Evolutionary conservation across 2,888 invertebrate species (phyloP).

Genomic region (Idaea straminata): DNA sequence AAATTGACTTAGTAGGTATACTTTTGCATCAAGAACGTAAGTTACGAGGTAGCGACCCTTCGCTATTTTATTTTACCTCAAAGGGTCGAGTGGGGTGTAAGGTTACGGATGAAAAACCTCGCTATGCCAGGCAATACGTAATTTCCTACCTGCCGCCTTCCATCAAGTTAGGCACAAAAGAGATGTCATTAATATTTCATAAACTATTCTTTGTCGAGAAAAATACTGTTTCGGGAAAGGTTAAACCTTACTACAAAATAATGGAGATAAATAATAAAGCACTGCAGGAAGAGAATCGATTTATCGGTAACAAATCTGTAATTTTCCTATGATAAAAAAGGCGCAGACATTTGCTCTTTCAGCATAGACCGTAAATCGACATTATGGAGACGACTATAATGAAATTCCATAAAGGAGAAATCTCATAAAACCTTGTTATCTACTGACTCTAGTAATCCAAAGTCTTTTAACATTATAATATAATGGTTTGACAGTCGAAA

Average conservation of each 20-base stretch:
- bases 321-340: neutral
- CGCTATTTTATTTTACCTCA: constrained; percentile 31
- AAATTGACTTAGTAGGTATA: constrained; percentile 28
- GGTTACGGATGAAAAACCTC: constrained; percentile 43
- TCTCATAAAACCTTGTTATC: neutral
- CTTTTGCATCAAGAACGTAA: constrained; percentile 26
- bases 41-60: constrained; percentile 24
- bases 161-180: constrained; percentile 34
- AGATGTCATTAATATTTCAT: constrained; percentile 42
- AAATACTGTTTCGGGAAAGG: neutral
- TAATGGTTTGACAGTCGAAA: neutral
- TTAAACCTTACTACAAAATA: neutral
- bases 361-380: neutral
- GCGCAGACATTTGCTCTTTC: neutral
- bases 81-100: constrained; percentile 43
- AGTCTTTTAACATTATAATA: neutral
- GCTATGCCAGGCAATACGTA: constrained; percentile 44
- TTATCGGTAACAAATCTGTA: neutral
- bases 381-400: constrained; percentile 1
- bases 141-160: constrained; percentile 42
- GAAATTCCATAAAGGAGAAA: neutral
- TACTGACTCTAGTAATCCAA: neutral
- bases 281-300: constrained; percentile 1
- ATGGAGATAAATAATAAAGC: neutral
- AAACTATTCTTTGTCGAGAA: constrained; percentile 19